phyloP scores from a whole-genome alignment of 2,797 vertebrate genomes.

The Neosilurus hyrtlii region DNA sequence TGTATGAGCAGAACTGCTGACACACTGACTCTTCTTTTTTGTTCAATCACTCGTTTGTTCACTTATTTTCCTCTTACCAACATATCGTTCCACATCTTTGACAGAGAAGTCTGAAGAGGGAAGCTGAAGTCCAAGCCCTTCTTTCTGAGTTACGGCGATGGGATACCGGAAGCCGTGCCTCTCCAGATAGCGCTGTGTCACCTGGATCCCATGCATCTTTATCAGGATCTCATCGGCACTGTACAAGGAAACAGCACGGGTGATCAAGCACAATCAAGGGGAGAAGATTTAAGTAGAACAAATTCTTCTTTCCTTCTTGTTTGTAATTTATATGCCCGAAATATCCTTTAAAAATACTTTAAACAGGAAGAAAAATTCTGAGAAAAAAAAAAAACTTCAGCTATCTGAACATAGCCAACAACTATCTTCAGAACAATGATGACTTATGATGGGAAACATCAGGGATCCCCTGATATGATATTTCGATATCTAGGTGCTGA shows the following conservation, averaged over 20 bases:
- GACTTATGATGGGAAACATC: no score
- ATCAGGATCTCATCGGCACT: slow-evolving; percentile 91
- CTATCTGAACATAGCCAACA: no score
- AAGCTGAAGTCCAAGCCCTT: slow-evolving; percentile 89
- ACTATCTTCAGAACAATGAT: no score
- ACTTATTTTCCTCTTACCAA: slow-evolving; percentile 78
- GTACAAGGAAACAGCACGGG: background rate
- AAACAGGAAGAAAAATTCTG: background rate
- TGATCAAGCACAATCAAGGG: no score
- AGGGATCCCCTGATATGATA: no score
- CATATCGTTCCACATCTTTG: slow-evolving; percentile 91
- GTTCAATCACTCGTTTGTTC: no score
- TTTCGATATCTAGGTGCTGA: no score
- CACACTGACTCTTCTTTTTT: background rate
- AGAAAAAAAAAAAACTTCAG: no score
- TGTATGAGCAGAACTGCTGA: background rate
- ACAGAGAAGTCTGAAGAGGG: slow-evolving; percentile 87
- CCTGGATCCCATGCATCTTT: slow-evolving; percentile 88
- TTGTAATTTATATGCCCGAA: background rate
- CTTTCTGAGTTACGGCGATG: slow-evolving; percentile 85
- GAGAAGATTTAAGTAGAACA: background rate
- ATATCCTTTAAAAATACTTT: background rate
- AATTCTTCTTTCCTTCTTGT: background rate
- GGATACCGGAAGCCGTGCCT: slow-evolving; percentile 91
- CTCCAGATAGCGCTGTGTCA: slow-evolving; percentile 92